Conservation (phyloP, 2,113 vertebrate species). For the Sterna hirundo region DNA sequence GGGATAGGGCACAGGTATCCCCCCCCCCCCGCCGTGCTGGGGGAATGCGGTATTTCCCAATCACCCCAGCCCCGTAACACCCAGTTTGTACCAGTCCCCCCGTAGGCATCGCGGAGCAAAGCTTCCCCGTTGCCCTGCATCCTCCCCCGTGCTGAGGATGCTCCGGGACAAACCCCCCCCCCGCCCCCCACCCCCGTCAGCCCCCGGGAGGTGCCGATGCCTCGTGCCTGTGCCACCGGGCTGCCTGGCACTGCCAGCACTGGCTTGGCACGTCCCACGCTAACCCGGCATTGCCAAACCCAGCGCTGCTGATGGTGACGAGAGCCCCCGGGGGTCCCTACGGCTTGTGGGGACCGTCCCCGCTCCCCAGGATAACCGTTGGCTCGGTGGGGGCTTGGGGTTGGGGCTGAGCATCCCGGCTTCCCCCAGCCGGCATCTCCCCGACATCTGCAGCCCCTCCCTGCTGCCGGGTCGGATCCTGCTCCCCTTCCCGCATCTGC, state of each 20-base stretch:
- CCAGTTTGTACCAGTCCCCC: not conserved
- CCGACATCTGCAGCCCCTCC: not conserved
- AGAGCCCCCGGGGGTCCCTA: not conserved
- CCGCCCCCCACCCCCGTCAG: too few species aligned
- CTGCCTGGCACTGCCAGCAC: not conserved
- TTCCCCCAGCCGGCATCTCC: fast-evolving
- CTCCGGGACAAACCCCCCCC: not conserved
- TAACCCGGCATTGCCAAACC: not conserved
- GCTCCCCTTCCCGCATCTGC: fast-evolving
- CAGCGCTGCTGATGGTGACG: not conserved
- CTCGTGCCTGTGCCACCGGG: fast-evolving
- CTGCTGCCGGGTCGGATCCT: fast-evolving
- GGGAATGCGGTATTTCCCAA: not conserved
- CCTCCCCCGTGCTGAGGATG: not conserved
- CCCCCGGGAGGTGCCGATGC: not conserved
- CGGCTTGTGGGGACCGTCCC: fast-evolving
- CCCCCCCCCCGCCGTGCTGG: fast-evolving
- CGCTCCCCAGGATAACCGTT: not conserved
- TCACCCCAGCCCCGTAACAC: fast-evolving
- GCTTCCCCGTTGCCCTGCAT: not conserved
- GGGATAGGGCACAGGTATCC: too few species aligned
- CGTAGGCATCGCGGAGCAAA: not conserved
- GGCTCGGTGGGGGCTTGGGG: not conserved
- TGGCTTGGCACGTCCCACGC: fast-evolving
- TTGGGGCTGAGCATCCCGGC: not conserved